phyloP scores from a whole-genome alignment of 2,113 vertebrate genomes.

The Etheostoma cragini region DNA sequence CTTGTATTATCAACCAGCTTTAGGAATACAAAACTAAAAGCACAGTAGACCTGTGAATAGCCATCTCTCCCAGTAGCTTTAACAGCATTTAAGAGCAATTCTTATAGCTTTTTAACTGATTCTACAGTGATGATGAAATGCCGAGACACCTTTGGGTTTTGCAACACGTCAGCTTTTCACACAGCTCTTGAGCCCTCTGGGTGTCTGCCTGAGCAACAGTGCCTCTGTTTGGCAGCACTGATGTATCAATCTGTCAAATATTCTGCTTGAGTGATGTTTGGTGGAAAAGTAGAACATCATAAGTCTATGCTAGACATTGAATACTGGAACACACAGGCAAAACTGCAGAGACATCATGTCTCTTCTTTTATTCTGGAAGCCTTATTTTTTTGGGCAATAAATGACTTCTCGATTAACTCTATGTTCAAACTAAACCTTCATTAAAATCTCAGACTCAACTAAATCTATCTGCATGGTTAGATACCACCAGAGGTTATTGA shows the following conservation, averaged over 20 bases:
- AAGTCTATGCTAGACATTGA: neutral
- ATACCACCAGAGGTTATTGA: neutral
- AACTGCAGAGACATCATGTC: neutral
- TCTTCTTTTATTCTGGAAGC: neutral
- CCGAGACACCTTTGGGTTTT: slow-evolving; percentile 45
- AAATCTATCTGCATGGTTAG: no score
- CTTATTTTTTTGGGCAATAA: neutral
- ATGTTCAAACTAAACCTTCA: no score
- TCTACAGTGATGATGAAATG: slow-evolving; percentile 56
- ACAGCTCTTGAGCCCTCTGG: slow-evolving; percentile 16
- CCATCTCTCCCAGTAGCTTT: neutral
- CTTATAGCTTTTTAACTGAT: slow-evolving; percentile 18
- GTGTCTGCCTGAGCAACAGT: slow-evolving; percentile 73
- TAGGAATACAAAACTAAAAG: neutral
- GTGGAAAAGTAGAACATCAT: neutral
- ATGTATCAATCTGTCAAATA: slow-evolving; percentile 36
- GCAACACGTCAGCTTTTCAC: slow-evolving; percentile 31
- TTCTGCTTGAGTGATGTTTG: neutral
- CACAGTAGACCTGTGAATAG: neutral
- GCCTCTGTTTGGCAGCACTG: slow-evolving; percentile 70
- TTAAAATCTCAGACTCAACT: neutral
- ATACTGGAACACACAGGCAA: neutral
- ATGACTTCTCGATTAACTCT: neutral
- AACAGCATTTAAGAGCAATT: slow-evolving; percentile 9
- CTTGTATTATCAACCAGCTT: neutral